Percentiles rank a stretch among this genome's conserved stretches.
These are phyloP conservation scores for Sus scrofa DNA, from an alignment of 2,113 vertebrate genomes.

Conservation along the genomic window DNA sequence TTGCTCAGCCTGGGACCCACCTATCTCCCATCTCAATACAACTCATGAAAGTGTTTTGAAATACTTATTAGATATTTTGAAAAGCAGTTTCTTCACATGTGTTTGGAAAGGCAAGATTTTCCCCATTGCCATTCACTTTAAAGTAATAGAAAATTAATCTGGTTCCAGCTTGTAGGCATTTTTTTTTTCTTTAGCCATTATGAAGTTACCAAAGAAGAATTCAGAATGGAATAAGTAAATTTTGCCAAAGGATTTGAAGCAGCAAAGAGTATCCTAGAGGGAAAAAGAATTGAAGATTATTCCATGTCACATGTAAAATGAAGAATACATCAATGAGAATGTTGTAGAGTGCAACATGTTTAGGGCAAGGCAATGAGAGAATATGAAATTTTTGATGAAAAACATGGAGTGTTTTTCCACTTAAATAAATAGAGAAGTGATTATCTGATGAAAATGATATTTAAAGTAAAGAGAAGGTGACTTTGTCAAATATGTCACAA, in stretches of 20 bases:
- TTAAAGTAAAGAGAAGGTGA: neutral
- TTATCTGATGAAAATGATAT: neutral
- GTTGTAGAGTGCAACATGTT: neutral
- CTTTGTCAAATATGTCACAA: slow-evolving; percentile 38
- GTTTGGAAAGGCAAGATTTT: neutral
- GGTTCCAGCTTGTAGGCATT: neutral
- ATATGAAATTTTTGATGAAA: neutral
- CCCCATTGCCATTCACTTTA: neutral
- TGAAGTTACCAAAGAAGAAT: neutral
- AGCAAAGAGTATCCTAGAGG: neutral
- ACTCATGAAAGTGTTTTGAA: neutral
- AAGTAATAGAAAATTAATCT: neutral
- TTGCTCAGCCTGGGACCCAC: no score
- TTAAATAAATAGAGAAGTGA: slow-evolving; percentile 34
- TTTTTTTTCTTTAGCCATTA: neutral
- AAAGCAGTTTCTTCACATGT: neutral
- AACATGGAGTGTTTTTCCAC: neutral
- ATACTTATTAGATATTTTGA: neutral
- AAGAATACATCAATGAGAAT: neutral
- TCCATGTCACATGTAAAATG: neutral
- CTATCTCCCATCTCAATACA: neutral
- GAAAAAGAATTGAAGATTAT: neutral
- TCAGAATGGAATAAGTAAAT: neutral
- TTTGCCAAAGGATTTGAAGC: neutral
- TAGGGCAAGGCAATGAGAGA: neutral